A percentile compares a stretch with the other conserved stretches of the same genome.
These are phyloP conservation scores for Liodrosophila aerea DNA, from an alignment of 2,888 invertebrate genomes.

Conservation along the genomic window DNA sequence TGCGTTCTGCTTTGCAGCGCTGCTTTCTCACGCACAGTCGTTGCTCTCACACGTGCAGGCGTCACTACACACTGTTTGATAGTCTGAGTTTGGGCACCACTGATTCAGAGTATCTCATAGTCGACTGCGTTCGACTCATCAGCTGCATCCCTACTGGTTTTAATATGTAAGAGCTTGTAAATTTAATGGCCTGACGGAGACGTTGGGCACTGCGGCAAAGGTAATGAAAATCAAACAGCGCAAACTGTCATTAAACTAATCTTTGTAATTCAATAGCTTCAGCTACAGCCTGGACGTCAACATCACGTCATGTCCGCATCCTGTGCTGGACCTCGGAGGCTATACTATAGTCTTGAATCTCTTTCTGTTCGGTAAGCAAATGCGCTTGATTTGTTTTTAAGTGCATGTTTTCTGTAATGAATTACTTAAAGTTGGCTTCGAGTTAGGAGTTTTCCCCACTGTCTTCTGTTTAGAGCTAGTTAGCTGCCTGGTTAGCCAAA, in stretches of 20 bases:
- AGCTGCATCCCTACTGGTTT: constrained; percentile 32
- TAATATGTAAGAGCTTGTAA: constrained; percentile 75
- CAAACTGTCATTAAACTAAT: constrained; percentile 80
- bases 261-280: constrained; percentile 77
- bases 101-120: background rate
- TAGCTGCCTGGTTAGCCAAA: constrained; percentile 39
- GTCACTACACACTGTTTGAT: no score
- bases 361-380: constrained; percentile 36
- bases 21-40: no score
- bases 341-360: background rate
- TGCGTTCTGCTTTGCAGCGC: no score
- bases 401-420: constrained; percentile 63
- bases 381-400: constrained; percentile 61
- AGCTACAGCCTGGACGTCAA: constrained; percentile 21
- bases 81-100: no score
- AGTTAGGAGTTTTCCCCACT: background rate
- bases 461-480: background rate
- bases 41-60: no score
- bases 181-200: constrained; percentile 68
- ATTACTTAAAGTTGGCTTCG: constrained; percentile 54
- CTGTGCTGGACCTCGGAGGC: constrained; percentile 15
- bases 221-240: constrained; percentile 77
- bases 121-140: constrained; percentile 2
- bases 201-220: constrained; percentile 46
- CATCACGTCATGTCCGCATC: constrained; percentile 38